phyloP scores from a whole-genome alignment of 2,888 invertebrate species.

The Platycnemis pennipes region DNA sequence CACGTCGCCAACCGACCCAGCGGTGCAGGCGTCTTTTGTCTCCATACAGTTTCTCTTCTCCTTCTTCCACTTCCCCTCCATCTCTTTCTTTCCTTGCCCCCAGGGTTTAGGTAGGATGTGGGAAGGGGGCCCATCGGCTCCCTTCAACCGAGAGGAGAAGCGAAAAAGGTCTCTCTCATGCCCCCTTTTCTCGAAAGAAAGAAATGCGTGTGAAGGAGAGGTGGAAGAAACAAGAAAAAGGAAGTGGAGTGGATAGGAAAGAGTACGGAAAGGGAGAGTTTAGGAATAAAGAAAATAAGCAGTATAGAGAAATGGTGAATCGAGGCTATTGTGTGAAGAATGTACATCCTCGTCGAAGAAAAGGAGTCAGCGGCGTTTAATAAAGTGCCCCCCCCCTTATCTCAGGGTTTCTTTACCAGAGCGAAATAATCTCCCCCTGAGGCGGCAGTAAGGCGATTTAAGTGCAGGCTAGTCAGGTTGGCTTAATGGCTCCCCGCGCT shows the following conservation, averaged over 20 bases:
- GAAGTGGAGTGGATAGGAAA: background rate
- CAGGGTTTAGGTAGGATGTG: background rate
- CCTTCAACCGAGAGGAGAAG: background rate
- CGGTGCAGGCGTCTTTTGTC: slow-evolving; percentile 47
- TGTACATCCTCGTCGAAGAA: background rate
- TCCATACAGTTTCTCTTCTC: background rate
- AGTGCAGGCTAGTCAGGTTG: background rate
- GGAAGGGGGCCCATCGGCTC: background rate
- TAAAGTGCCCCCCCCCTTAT: background rate
- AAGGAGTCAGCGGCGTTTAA: background rate
- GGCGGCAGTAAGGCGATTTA: background rate
- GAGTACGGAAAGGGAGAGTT: background rate
- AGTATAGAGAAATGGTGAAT: background rate
- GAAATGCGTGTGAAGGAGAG: background rate
- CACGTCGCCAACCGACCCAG: background rate
- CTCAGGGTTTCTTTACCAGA: background rate
- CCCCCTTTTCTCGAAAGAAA: background rate
- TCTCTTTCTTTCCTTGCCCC: background rate
- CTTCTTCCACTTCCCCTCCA: background rate
- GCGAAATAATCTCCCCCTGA: background rate
- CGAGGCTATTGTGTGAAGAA: background rate
- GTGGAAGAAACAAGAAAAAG: too few relatives aligned
- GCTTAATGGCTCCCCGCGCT: background rate
- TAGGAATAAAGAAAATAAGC: background rate
- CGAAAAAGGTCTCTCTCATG: background rate